Percentiles rank a stretch among this genome's conserved stretches.
Evolutionary conservation across 2,797 vertebrate genomes (phyloP).

Genomic region (Leucoraja ocellata): DNA sequence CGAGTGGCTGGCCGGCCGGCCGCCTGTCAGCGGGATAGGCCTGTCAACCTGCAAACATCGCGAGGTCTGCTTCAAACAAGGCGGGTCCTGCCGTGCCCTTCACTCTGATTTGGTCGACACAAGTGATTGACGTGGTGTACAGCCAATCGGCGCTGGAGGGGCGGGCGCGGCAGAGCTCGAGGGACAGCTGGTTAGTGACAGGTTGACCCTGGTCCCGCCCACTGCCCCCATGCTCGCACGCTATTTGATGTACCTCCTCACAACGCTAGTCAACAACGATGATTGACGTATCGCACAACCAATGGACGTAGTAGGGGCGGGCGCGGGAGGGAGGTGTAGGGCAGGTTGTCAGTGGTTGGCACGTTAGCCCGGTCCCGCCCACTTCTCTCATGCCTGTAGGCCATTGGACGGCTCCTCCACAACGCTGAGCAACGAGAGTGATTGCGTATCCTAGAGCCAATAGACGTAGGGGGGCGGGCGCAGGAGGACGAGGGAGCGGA

Average conservation of each 20-base stretch:
- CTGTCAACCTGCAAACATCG: neutral
- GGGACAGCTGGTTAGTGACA: too few relatives aligned
- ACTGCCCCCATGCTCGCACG: too few relatives aligned
- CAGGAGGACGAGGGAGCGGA: too few relatives aligned
- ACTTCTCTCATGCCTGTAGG: neutral
- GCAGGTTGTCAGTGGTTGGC: neutral
- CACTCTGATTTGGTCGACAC: neutral
- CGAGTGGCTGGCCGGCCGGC: neutral
- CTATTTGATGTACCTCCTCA: too few relatives aligned
- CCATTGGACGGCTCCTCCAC: neutral
- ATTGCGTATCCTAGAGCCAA: too few relatives aligned
- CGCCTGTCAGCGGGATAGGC: slow-evolving; percentile 19
- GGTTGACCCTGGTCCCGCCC: too few relatives aligned
- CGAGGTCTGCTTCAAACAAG: slow-evolving; percentile 3
- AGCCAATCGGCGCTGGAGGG: neutral
- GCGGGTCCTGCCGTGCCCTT: too few relatives aligned
- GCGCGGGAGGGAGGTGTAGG: too few relatives aligned
- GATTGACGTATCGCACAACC: neutral
- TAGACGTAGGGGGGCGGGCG: too few relatives aligned
- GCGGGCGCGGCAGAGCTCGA: too few relatives aligned
- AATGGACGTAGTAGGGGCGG: neutral
- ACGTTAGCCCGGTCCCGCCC: neutral
- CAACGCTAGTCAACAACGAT: too few relatives aligned
- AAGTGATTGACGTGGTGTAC: neutral
- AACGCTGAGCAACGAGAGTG: too few relatives aligned